A percentile compares a stretch with the other conserved stretches of the same genome.
Conservation (phyloP, 2,888 invertebrate species). For the Sesia apiformis region DNA sequence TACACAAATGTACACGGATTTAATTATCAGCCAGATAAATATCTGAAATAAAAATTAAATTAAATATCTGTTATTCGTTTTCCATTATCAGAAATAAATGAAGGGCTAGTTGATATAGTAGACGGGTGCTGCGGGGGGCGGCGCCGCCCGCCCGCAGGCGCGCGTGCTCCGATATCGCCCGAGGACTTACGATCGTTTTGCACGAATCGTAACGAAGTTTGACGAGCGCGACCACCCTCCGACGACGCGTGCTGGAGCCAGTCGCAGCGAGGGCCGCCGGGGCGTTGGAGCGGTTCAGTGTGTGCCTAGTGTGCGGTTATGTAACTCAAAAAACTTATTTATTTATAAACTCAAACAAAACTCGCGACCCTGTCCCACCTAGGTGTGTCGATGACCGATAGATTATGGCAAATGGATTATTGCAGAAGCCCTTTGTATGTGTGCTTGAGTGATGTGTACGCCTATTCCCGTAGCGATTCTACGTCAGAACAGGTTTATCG, state of each 20-base stretch:
- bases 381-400: conserved; percentile 20
- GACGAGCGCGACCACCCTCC: conserved; percentile 65
- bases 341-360: conserved; percentile 58
- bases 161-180: conserved; percentile 65
- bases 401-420: conserved; percentile 3
- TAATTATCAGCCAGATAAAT: no score
- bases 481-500: conserved; percentile 57
- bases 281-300: conserved; percentile 63
- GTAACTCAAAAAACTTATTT: conserved; percentile 70
- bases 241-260: conserved; percentile 65
- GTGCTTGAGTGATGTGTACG: conserved; percentile 63
- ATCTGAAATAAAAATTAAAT: no score
- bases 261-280: conserved; percentile 68
- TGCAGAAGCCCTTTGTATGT: conserved; percentile 13
- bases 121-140: conserved; percentile 37
- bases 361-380: conserved; percentile 16
- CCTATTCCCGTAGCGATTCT: conserved; percentile 52
- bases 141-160: conserved; percentile 63
- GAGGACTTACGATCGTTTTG: conserved; percentile 66
- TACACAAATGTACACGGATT: no score
- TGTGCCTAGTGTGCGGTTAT: conserved; percentile 60
- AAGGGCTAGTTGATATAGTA: conserved; percentile 39
- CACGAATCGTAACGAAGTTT: conserved; percentile 68
- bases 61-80: background rate
- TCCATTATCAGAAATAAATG: conserved; percentile 43